Evolutionary conservation across 30 jellyfish, hydroid and myxozoan species (phyloP), one percentile per base, ranked within the genome.

Genomic region (Nemopilema nomurai): DNA sequence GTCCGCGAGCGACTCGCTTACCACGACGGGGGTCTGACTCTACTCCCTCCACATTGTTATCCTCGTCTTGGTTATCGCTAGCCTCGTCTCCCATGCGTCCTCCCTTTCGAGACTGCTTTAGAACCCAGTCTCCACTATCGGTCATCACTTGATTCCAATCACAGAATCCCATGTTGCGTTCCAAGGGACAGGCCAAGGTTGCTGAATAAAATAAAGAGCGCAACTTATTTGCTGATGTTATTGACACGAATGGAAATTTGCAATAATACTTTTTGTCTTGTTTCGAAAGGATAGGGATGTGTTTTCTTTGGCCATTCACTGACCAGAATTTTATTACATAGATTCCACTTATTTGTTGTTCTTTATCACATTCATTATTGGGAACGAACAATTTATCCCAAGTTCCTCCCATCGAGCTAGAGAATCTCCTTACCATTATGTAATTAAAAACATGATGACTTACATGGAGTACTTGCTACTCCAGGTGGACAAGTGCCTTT

Each of bases 401-500:
- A 41, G 57, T 13, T 41, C 57, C 13, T 41, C 13, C 6, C 6
- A 41, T 13, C 9, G 13, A 3, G 57, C 57, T 41, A 41, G 6
- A 13, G 13, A 41, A 41, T 3, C 57, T 3, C 9, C 72, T 51
- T 19, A 19, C 72, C 29, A 63, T 19, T n/a, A 63, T 3, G 72
- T 20, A 4, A 18, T 17, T 4, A 20, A 20, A 23, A 19, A 27
- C 9, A 27, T 21, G 25, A 18, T 49, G 57, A 68, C 90, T 49
- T 82, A 82, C 90, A 82, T 68, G 90, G 81, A 20, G 90, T 82
- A n/a, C 71, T 41, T 1, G 32, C 21, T 18, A 73, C 33, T 0
- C 53, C 32, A 16, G 20, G 24, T 9, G 84, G 81, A 49, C 90
- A 82, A 18, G 83, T 84, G 18, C 90, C 85, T 51, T 71, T 23